Evolutionary conservation across 2,113 vertebrate species (phyloP).

Genomic region (Vulpes vulpes): DNA sequence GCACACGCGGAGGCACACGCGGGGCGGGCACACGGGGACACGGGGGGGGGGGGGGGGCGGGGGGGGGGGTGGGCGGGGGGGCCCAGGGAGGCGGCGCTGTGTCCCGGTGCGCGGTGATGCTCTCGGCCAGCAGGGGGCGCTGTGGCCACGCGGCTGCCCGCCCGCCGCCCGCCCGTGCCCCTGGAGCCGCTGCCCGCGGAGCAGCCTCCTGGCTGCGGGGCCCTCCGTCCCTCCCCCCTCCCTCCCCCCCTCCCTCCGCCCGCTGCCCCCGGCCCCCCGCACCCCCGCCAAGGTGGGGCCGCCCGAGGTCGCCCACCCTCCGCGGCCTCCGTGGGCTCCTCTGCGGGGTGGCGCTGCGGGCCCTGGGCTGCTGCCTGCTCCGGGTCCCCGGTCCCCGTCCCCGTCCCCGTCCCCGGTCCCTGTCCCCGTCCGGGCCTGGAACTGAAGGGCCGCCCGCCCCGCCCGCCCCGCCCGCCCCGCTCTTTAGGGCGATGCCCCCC

Average conservation of each 20-base stretch:
- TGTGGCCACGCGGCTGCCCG: slow-evolving; percentile 67
- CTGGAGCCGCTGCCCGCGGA: fast-evolving
- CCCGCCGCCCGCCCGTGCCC: not conserved
- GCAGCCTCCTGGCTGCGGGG: fast-evolving
- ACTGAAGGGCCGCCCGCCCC: no score
- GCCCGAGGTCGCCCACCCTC: not conserved
- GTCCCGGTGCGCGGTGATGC: not conserved
- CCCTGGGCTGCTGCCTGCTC: not conserved
- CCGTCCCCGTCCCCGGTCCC: no score
- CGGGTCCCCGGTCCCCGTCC: no score
- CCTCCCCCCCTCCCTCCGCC: no score
- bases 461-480: no score
- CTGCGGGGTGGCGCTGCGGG: not conserved
- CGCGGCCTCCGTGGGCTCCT: not conserved
- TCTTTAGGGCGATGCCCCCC: not conserved
- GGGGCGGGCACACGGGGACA: no score
- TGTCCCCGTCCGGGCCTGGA: no score
- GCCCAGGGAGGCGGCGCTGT: no score
- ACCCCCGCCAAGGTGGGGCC: not conserved
- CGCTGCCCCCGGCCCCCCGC: no score
- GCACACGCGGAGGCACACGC: no score
- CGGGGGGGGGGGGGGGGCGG: no score
- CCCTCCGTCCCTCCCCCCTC: fast-evolving
- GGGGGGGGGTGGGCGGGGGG: no score
- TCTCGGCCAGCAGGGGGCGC: slow-evolving; percentile 63